phyloP scores from a whole-genome alignment of 2,113 vertebrate genomes.

The Coregonus clupeaformis region DNA sequence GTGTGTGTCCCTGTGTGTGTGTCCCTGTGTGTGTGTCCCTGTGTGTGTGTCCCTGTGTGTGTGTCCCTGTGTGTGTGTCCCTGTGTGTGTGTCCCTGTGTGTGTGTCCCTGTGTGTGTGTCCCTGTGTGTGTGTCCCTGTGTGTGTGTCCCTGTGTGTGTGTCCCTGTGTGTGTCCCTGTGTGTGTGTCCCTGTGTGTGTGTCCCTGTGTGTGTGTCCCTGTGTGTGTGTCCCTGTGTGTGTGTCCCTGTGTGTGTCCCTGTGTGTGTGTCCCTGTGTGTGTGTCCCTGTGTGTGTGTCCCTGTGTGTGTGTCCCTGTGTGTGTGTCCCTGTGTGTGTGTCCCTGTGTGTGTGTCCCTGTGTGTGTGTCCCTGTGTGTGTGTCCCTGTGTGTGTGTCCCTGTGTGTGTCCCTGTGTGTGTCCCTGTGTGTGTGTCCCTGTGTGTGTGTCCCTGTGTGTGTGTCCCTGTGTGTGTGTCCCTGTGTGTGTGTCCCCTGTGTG shows the following conservation, averaged over 20 bases:
- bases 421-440: neutral
- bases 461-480: neutral
- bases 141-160: constrained; percentile 1
- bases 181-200: constrained; percentile 1
- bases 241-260: neutral
- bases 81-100: neutral
- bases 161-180: neutral
- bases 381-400: neutral
- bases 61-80: neutral
- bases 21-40: neutral
- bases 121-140: neutral
- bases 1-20: neutral
- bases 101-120: neutral
- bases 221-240: neutral
- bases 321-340: neutral
- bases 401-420: neutral
- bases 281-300: neutral
- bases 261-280: neutral
- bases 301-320: neutral
- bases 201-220: neutral
- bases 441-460: neutral
- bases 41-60: neutral
- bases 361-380: neutral
- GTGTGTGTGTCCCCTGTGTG: too few species aligned
- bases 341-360: neutral